A percentile compares a stretch with the other conserved stretches of the same genome.
Evolutionary conservation across 1,140 invertebrate species (phyloP).

Genomic region (Araneus ventricosus): DNA sequence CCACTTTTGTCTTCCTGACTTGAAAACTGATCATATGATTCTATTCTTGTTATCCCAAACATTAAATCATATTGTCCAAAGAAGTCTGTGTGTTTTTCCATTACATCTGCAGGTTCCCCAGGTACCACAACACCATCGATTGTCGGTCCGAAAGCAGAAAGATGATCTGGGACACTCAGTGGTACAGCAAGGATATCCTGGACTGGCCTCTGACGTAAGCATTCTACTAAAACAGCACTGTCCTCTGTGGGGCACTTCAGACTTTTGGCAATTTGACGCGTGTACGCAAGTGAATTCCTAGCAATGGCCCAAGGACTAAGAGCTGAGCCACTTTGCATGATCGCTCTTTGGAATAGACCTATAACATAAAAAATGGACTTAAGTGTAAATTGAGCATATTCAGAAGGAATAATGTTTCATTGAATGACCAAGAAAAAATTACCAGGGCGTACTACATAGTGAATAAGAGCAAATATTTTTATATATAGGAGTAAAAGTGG

Average conservation of each 20-base stretch:
- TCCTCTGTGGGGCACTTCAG: conserved; percentile 87
- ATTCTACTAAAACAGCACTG: conserved; percentile 87
- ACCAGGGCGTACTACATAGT: too few species aligned
- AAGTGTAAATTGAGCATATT: background rate
- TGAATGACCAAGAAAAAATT: too few species aligned
- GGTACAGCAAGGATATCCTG: conserved; percentile 89
- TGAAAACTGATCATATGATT: conserved; percentile 80
- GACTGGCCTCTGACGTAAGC: conserved; percentile 89
- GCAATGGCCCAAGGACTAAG: conserved; percentile 95
- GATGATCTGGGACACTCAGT: conserved; percentile 89
- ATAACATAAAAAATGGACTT: too few species aligned
- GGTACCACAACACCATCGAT: conserved; percentile 95
- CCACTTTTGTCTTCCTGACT: conserved; percentile 95
- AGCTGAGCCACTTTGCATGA: conserved; percentile 97
- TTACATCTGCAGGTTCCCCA: conserved; percentile 83
- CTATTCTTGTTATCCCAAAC: conserved; percentile 90
- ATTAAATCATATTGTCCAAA: conserved; percentile 89
- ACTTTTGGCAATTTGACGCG: conserved; percentile 90
- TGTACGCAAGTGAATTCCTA: conserved; percentile 91
- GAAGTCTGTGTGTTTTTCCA: conserved; percentile 68
- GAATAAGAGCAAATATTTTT: too few species aligned
- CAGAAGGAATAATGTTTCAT: too few species aligned
- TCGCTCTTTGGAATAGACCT: conserved; percentile 95
- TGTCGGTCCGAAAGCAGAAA: conserved; percentile 92
- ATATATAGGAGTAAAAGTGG: too few species aligned